Conservation (phyloP, 2,888 invertebrate genomes). For the Cryptophagus acutangulus region DNA sequence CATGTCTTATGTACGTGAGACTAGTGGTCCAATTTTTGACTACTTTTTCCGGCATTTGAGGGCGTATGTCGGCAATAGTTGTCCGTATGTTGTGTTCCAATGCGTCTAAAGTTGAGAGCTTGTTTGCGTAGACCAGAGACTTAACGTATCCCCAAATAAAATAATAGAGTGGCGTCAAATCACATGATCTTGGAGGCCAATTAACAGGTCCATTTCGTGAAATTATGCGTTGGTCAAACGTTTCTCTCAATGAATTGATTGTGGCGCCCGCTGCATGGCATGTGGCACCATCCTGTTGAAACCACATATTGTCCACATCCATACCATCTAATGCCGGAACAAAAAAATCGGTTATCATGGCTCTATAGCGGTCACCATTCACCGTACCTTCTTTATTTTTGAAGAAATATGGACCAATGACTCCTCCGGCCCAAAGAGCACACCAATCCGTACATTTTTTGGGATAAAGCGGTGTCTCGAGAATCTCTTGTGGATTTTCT, state of each 20-base stretch:
- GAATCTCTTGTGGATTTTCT: conserved; percentile 12
- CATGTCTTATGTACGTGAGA: too few species aligned
- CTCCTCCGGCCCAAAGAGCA: conserved; percentile 12
- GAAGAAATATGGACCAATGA: conserved; percentile 22
- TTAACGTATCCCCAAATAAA: conserved; percentile 3
- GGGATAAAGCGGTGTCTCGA: conserved; percentile 13
- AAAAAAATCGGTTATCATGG: conserved; percentile 19
- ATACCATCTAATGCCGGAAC: conserved; percentile 15
- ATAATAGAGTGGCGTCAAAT: conserved; percentile 1
- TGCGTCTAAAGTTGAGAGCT: too few species aligned
- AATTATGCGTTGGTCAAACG: background rate
- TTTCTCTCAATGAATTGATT: background rate
- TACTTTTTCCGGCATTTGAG: too few species aligned
- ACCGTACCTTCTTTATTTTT: conserved; percentile 16
- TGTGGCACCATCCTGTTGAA: conserved; percentile 19
- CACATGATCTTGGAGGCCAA: conserved; percentile 1
- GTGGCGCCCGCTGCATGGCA: conserved; percentile 9
- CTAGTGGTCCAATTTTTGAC: too few species aligned
- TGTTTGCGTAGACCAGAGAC: too few species aligned
- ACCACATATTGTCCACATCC: conserved; percentile 11
- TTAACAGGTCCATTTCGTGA: conserved; percentile 2
- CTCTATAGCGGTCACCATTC: conserved; percentile 24
- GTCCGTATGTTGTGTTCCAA: too few species aligned
- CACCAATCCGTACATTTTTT: conserved; percentile 18
- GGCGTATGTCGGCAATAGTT: too few species aligned